These are phyloP conservation scores for Heterotilapia buettikoferi DNA, from an alignment of 2,113 vertebrate species.

Conservation along the genomic window DNA sequence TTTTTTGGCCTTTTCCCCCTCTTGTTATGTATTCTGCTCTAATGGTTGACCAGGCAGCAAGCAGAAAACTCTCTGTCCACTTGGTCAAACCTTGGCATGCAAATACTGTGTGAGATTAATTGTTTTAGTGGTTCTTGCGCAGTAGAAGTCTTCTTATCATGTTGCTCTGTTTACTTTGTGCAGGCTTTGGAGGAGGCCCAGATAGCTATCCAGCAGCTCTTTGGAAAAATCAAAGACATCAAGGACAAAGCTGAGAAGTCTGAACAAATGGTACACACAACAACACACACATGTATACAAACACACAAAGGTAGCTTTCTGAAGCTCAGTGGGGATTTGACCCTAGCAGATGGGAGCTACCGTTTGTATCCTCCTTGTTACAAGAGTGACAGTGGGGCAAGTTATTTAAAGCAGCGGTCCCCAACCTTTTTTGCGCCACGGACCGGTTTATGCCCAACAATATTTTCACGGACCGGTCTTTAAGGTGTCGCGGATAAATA, in stretches of 20 bases:
- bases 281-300: background rate
- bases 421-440: too few relatives aligned
- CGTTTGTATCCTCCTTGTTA: background rate
- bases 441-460: too few relatives aligned
- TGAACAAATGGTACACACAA: slow-evolving; percentile 90
- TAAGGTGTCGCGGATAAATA: too few relatives aligned
- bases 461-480: too few relatives aligned
- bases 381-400: background rate
- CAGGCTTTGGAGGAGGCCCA: slow-evolving; percentile 97
- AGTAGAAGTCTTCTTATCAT: background rate
- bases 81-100: background rate
- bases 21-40: background rate
- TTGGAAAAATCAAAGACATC: slow-evolving; percentile 98
- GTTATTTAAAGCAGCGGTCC: slow-evolving; percentile 27
- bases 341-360: background rate
- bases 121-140: background rate
- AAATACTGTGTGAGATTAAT: background rate
- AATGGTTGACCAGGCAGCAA: background rate
- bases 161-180: slow-evolving; percentile 27
- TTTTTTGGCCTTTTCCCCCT: background rate
- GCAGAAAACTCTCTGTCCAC: background rate
- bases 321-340: background rate
- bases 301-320: background rate
- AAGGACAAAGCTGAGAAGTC: slow-evolving; percentile 99
- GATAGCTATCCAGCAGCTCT: slow-evolving; percentile 95